A percentile compares a stretch with the other conserved stretches of the same genome.
Evolutionary conservation across 1,140 invertebrate genomes (phyloP).

Genomic region (Brachionus plicatilis): DNA sequence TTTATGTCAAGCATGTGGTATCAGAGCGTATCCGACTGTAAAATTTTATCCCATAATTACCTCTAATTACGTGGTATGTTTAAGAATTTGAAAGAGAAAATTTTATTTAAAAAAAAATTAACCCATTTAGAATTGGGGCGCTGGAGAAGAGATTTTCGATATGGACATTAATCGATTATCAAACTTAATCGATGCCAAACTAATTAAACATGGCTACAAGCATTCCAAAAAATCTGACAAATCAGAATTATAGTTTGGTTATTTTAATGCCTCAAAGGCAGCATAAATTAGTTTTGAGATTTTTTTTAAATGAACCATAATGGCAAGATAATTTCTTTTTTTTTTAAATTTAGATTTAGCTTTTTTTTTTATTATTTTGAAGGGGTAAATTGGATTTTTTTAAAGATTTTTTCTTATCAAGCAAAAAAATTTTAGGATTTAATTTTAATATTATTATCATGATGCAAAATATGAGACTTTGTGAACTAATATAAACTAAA

Average conservation of each 20-base stretch:
- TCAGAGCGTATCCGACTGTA: slow-evolving; percentile 61
- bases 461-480: background rate
- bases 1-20: slow-evolving; percentile 57
- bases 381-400: background rate
- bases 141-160: slow-evolving; percentile 2
- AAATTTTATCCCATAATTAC: slow-evolving; percentile 52
- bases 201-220: background rate
- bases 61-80: slow-evolving; percentile 8
- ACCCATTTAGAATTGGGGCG: background rate
- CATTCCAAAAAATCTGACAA: background rate
- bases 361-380: background rate
- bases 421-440: background rate
- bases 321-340: background rate
- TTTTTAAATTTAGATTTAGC: background rate
- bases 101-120: background rate
- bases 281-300: background rate
- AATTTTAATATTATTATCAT: slow-evolving; percentile 21
- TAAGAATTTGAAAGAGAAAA: background rate
- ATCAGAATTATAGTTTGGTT: background rate
- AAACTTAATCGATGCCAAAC: background rate
- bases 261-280: background rate
- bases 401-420: background rate
- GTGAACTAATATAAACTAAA: background rate
- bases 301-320: background rate
- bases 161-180: background rate